Evolutionary conservation across 2,113 vertebrate species (phyloP).

Genomic region (Chloebia gouldiae): DNA sequence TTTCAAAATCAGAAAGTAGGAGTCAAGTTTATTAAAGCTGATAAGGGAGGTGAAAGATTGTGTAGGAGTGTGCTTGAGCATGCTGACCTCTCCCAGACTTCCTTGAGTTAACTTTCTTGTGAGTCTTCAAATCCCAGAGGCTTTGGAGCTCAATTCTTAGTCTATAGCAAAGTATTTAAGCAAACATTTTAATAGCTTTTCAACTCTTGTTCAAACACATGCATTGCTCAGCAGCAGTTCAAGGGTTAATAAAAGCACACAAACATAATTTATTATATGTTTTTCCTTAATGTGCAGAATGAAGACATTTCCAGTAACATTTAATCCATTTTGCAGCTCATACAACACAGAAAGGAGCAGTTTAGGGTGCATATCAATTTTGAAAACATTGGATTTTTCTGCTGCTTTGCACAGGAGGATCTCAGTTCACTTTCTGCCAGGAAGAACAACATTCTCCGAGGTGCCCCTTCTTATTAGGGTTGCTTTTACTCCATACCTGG

Average conservation of each 20-base stretch:
- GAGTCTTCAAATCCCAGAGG: not conserved
- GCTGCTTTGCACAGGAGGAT: not conserved
- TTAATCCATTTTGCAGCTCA: not conserved
- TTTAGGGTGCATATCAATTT: not conserved
- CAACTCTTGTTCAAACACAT: constrained; percentile 41
- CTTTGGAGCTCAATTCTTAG: constrained; percentile 7
- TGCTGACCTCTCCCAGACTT: constrained; percentile 19
- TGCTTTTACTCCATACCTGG: not conserved
- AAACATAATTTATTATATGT: not conserved
- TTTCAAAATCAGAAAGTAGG: constrained; percentile 1
- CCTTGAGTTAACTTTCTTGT: not conserved
- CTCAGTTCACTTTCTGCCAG: not conserved
- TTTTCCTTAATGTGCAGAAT: not conserved
- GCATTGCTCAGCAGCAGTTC: constrained; percentile 5
- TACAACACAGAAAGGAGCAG: not conserved
- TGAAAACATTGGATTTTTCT: not conserved
- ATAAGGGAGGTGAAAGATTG: constrained; percentile 28
- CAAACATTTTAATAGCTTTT: constrained; percentile 59
- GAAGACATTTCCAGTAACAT: not conserved
- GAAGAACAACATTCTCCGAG: not conserved
- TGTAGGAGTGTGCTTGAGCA: constrained; percentile 1
- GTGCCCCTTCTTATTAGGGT: not conserved
- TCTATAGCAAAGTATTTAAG: constrained; percentile 21
- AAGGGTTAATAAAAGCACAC: constrained; percentile 44
- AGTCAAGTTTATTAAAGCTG: constrained; percentile 19